A percentile compares a stretch with the other conserved stretches of the same genome.
These are phyloP conservation scores for Micromussa lordhowensis DNA, from an alignment of 92 coral and sea anemone genomes.

Conservation along the genomic window DNA sequence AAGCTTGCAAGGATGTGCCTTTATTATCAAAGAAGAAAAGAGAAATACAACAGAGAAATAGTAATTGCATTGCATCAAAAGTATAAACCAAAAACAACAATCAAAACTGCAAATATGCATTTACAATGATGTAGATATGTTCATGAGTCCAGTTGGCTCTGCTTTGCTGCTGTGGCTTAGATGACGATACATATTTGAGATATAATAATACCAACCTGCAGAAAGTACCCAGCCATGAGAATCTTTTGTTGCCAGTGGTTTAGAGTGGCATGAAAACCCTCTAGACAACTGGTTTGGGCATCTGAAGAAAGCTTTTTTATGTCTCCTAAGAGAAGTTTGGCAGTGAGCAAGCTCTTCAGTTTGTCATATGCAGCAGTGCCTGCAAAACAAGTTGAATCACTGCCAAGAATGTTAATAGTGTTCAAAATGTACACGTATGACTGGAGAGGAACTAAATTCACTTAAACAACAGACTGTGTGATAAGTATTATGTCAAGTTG, in stretches of 20 bases:
- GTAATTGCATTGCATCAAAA: background rate
- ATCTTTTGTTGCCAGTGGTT: slow-evolving; percentile 7
- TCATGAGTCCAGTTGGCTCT: background rate
- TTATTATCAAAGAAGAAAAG: background rate
- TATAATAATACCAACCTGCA: background rate
- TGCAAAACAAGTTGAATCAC: background rate
- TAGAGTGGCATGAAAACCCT: slow-evolving; percentile 3
- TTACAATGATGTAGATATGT: background rate
- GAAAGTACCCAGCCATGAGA: background rate
- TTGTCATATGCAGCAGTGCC: slow-evolving; percentile 13
- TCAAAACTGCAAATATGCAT: no score
- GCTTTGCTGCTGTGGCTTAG: background rate
- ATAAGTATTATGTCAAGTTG: no score
- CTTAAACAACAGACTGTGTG: no score
- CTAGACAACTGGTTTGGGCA: background rate
- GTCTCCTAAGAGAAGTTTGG: background rate
- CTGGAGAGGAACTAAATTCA: no score
- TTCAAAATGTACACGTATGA: no score
- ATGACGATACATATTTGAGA: background rate
- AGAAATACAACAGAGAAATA: background rate
- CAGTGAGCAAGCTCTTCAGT: slow-evolving; percentile 7
- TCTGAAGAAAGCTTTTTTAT: background rate
- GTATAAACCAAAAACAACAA: background rate
- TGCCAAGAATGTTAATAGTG: background rate
- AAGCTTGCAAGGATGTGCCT: slow-evolving; percentile 10